Conservation (phyloP, 2,888 invertebrate species). For the Scaptomyza parva region DNA sequence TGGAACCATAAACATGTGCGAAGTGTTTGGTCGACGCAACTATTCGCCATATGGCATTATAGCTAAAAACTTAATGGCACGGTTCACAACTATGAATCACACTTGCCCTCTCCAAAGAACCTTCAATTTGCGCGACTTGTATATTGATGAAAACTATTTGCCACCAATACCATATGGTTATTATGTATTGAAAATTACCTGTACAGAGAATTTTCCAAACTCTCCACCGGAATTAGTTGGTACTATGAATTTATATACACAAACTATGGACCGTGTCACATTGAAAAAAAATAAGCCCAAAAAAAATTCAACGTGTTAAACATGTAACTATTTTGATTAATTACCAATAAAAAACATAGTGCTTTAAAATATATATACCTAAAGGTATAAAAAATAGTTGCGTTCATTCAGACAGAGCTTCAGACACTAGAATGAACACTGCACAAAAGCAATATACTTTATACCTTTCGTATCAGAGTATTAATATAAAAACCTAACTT, state of each 20-base stretch:
- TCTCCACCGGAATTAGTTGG: not conserved
- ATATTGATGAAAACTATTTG: constrained; percentile 1
- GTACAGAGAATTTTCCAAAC: not conserved
- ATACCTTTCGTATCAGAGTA: too few relatives aligned
- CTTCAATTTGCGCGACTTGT: not conserved
- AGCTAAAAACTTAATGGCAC: not conserved
- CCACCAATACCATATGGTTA: not conserved
- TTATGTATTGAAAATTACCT: not conserved
- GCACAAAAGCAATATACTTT: too few relatives aligned
- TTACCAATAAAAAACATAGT: too few relatives aligned
- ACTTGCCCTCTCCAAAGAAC: not conserved
- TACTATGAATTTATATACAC: not conserved
- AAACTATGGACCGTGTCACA: not conserved
- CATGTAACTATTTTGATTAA: not conserved
- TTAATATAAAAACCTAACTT: too few relatives aligned
- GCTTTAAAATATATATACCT: too few relatives aligned
- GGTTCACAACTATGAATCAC: not conserved
- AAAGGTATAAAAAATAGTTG: too few relatives aligned
- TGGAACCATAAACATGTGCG: not conserved
- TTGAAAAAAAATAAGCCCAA: not conserved
- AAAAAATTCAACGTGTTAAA: not conserved
- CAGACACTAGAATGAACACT: too few relatives aligned
- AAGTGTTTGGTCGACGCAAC: not conserved
- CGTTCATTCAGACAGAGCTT: too few relatives aligned
- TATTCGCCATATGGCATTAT: not conserved